phyloP scores from a whole-genome alignment of 2,113 vertebrate species.

The Laticauda colubrina region DNA sequence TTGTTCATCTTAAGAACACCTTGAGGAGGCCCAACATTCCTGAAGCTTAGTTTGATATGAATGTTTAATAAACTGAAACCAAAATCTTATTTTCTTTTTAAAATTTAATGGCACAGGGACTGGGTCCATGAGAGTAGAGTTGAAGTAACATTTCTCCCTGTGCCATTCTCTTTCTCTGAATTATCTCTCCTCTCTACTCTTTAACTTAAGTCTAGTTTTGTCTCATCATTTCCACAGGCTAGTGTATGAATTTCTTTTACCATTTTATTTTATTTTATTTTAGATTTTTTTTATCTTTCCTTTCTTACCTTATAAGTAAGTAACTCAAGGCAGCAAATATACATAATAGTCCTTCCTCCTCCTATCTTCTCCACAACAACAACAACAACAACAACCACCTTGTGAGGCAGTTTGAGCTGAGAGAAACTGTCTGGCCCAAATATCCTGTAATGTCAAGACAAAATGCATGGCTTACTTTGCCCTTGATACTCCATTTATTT shows the following conservation, averaged over 20 bases:
- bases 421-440: background rate
- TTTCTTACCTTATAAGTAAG: background rate
- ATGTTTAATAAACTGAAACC: background rate
- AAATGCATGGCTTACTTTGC: background rate
- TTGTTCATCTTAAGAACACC: background rate
- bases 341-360: background rate
- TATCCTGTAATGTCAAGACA: background rate
- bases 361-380: background rate
- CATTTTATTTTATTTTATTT: background rate
- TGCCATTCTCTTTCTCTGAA: background rate
- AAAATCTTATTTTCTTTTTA: background rate
- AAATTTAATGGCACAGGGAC: background rate
- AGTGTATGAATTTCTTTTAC: background rate
- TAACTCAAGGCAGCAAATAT: background rate
- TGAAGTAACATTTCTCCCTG: background rate
- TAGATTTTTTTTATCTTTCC: background rate
- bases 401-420: background rate
- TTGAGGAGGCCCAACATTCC: background rate
- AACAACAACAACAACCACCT: background rate
- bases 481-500: background rate
- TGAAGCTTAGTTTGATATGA: background rate
- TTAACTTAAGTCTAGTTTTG: background rate
- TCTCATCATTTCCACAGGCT: background rate
- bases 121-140: background rate
- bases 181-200: background rate